Conservation (phyloP, 2,797 vertebrate species). For the Cryptoprocta ferox region DNA sequence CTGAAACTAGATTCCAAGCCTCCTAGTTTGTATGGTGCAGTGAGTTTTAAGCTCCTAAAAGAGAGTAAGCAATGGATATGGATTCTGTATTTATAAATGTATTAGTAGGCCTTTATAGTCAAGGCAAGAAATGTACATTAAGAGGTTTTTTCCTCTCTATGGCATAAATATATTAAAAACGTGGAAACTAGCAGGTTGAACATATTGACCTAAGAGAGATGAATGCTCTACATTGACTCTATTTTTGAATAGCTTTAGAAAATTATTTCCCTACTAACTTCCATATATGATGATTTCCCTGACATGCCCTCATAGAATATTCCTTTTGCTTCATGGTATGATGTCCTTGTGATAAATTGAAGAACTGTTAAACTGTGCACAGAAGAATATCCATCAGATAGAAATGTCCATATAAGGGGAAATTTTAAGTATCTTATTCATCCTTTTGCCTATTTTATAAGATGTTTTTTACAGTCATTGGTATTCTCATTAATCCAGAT, state of each 20-base stretch:
- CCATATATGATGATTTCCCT: not conserved
- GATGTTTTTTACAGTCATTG: not conserved
- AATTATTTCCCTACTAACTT: not conserved
- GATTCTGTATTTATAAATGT: not conserved
- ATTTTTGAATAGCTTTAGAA: constrained; percentile 42
- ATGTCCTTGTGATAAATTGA: constrained; percentile 31
- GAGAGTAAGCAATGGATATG: not conserved
- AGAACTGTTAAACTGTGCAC: constrained; percentile 34
- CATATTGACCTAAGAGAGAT: not conserved
- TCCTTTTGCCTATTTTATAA: not conserved
- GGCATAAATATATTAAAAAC: constrained; percentile 36
- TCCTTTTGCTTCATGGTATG: not conserved
- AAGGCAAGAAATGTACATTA: not conserved
- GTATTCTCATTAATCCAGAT: constrained; percentile 41
- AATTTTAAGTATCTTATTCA: constrained; percentile 16
- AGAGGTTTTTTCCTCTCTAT: not conserved
- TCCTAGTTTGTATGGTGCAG: not conserved
- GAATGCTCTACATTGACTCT: not conserved
- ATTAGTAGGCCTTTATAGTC: not conserved
- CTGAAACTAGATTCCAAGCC: not conserved
- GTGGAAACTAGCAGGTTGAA: not conserved
- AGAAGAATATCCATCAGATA: not conserved
- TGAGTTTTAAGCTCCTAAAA: not conserved
- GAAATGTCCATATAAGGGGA: not conserved
- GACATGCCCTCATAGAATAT: not conserved